Conservation (phyloP, 2,797 vertebrate genomes). For the Morelia viridis region DNA sequence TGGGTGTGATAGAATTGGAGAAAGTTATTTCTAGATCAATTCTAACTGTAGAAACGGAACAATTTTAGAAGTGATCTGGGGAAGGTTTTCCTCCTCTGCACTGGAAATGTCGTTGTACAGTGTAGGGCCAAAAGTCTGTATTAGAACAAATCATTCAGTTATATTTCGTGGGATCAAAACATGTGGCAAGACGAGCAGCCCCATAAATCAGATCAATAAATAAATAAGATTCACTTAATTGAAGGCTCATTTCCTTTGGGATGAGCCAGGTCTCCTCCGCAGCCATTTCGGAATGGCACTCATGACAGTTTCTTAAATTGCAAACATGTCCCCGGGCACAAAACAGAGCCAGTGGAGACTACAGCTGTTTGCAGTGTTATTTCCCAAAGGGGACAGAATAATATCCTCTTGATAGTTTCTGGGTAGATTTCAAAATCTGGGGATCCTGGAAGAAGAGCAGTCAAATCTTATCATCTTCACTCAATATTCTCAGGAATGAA, state of each 20-base stretch:
- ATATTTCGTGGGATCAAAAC: not conserved
- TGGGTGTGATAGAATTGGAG: not conserved
- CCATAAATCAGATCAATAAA: not conserved
- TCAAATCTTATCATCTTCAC: not conserved
- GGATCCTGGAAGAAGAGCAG: not conserved
- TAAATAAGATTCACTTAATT: not conserved
- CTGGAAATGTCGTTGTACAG: not conserved
- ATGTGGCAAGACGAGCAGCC: not conserved
- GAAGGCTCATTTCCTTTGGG: not conserved
- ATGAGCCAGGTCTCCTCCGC: not conserved
- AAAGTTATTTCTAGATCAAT: not conserved
- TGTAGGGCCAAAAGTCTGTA: not conserved
- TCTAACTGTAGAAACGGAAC: not conserved
- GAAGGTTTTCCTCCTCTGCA: not conserved
- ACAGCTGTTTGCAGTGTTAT: not conserved
- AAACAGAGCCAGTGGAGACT: not conserved
- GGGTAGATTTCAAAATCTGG: not conserved
- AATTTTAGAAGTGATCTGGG: not conserved
- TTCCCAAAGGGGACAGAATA: not conserved
- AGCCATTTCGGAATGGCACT: not conserved
- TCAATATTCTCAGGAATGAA: not conserved
- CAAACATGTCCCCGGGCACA: not conserved
- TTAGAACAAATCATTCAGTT: not conserved
- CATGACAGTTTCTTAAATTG: not conserved
- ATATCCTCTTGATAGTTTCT: not conserved